Evolutionary conservation across 2,797 vertebrate species (phyloP).

Genomic region (Typhlichthys subterraneus): DNA sequence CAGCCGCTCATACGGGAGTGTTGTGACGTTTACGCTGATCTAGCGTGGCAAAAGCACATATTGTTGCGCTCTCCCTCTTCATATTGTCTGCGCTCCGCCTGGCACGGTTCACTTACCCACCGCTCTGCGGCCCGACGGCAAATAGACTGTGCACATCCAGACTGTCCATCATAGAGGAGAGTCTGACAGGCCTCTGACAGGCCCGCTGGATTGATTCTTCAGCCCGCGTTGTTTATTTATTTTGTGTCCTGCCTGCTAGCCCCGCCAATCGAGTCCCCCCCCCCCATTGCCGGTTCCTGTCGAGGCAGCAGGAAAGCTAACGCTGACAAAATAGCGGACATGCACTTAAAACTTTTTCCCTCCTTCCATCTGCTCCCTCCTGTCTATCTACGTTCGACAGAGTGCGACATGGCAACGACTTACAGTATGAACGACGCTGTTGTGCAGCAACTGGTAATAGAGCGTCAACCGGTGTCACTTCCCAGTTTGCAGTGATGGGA

Average conservation of each 20-base stretch:
- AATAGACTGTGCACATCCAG: constrained; percentile 73
- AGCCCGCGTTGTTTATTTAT: constrained; percentile 70
- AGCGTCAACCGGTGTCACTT: too few species aligned
- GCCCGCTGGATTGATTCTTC: constrained; percentile 71
- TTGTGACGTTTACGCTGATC: constrained; percentile 75
- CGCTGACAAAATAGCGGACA: too few species aligned
- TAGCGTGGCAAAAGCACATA: constrained; percentile 68
- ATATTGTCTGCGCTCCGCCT: constrained; percentile 63
- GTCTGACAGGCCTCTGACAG: constrained; percentile 74
- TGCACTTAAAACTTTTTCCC: too few species aligned
- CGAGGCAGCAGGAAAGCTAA: too few species aligned
- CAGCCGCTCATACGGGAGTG: constrained; percentile 13
- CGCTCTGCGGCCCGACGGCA: constrained; percentile 59
- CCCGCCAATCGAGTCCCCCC: background rate
- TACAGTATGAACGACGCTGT: too few species aligned
- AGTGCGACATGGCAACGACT: too few species aligned
- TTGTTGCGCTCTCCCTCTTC: constrained; percentile 69
- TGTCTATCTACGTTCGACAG: too few species aligned
- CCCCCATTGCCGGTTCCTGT: constrained; percentile 7
- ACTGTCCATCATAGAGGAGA: constrained; percentile 70
- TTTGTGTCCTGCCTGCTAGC: constrained; percentile 33
- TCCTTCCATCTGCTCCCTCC: too few species aligned
- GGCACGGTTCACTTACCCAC: constrained; percentile 71
- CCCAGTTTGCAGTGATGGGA: too few species aligned
- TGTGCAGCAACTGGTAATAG: too few species aligned